Evolutionary conservation across 30 jellyfish, hydroid and myxozoan species (phyloP), one percentile per base, ranked within the genome.

Genomic region (Aurelia coerulea): DNA sequence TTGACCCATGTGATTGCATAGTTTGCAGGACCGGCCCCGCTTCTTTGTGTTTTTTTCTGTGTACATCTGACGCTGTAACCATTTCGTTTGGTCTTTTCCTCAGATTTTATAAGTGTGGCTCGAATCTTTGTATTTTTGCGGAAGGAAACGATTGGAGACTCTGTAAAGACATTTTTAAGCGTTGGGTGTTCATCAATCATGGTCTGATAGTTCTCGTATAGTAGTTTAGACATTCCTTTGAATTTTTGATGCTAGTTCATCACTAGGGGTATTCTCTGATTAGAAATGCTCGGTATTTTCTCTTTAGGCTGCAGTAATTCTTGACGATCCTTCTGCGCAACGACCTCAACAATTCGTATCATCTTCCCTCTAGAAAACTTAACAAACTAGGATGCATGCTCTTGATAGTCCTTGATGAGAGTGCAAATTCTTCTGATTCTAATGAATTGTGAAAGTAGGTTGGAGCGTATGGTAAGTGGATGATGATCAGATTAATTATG

Each of bases 1-100:
- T 58, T 58, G 68, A 2, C 68, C 68, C 68, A 58, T 58, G 68
- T 58, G 68, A 12, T 58, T 7, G 68, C 68, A 58, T 58, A 58
- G 68, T 58, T 58, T 58, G 29, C 68, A 58, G 68, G 68, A 12
- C 68, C 68, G 5, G 68, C 68, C 68, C 68, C 68, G 68, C 68
- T 58, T 58, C 11, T 58, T 58, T 58, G 68, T 58, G 68, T 18
- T 58, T 18, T 18, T 58, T 58, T 12, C 9, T 4, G 29, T 58
- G 9, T 2, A 4, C 68, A 58, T 12, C 11, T 23, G 29, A 23
- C 29, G 29, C 29, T 23, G 29, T 23, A 23, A 23, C 29, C 29
- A 23, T 23, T 23, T 58, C 9, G 11, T 58, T 18, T 58, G 68
- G 68, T 58, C 68, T 58, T 58, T 58, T 2, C 68, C 68, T 58